Percentiles rank a stretch among this genome's conserved stretches.
phyloP scores from a whole-genome alignment of 2,113 vertebrate genomes.

The Smithornis capensis region DNA sequence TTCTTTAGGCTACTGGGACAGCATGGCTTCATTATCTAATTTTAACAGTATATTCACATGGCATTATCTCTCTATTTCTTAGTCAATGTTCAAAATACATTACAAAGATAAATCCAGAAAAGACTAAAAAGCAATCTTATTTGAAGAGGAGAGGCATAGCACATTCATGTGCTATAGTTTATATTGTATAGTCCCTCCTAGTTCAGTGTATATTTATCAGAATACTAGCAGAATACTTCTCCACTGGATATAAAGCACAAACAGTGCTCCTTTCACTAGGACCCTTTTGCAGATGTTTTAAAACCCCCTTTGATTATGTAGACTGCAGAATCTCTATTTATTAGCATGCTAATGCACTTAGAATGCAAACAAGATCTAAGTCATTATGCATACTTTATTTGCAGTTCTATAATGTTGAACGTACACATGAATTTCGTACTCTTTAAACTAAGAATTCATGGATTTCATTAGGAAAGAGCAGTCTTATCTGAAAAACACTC shows the following conservation, averaged over 20 bases:
- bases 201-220: not conserved
- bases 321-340: not conserved
- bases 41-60: not conserved
- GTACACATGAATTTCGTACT: not conserved
- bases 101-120: not conserved
- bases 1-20: not conserved
- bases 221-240: not conserved
- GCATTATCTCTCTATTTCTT: not conserved
- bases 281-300: not conserved
- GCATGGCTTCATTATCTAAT: not conserved
- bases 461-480: not conserved
- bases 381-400: not conserved
- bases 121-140: not conserved
- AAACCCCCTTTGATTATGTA: not conserved
- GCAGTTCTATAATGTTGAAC: not conserved
- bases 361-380: not conserved
- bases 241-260: not conserved
- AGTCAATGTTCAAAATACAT: not conserved
- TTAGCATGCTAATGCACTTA: not conserved
- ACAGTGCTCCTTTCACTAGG: not conserved
- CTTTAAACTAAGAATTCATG: not conserved
- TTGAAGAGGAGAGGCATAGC: not conserved
- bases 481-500: not conserved
- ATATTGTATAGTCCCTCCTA: not conserved
- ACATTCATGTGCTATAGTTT: not conserved